These are phyloP conservation scores for Stictonetta naevosa DNA, from an alignment of 2,113 vertebrate species.

Conservation along the genomic window DNA sequence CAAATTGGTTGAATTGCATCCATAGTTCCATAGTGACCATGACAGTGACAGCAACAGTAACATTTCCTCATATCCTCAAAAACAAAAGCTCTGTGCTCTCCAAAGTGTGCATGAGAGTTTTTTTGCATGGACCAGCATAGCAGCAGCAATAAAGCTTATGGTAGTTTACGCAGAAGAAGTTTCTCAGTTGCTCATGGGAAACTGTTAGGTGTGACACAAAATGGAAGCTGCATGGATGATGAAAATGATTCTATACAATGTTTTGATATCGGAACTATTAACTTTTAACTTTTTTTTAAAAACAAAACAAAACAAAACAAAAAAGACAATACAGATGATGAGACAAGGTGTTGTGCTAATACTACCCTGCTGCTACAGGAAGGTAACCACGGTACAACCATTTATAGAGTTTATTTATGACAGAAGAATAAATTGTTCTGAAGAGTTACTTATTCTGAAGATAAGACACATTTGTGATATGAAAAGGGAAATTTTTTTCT, in stretches of 20 bases:
- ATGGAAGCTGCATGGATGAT: neutral
- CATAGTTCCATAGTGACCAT: neutral
- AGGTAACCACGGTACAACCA: neutral
- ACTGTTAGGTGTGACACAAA: constrained; percentile 5
- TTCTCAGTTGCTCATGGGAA: constrained; percentile 37
- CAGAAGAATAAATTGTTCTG: neutral
- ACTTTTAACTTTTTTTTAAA: neutral
- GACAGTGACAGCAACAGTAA: constrained; percentile 35
- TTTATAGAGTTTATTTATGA: neutral
- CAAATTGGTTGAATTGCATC: neutral
- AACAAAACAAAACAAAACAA: too few species aligned
- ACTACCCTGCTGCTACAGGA: neutral
- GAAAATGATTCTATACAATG: neutral
- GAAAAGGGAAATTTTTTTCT: neutral
- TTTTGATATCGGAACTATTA: neutral
- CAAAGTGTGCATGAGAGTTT: neutral
- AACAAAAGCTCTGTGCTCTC: neutral
- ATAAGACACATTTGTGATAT: neutral
- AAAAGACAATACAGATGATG: neutral
- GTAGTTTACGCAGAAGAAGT: neutral
- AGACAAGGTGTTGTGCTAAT: neutral
- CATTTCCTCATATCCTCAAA: neutral
- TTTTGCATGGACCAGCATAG: constrained; percentile 31
- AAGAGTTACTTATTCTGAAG: neutral
- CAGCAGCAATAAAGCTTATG: neutral